phyloP scores from a whole-genome alignment of 2,888 invertebrate genomes.

The Aquatica leii region DNA sequence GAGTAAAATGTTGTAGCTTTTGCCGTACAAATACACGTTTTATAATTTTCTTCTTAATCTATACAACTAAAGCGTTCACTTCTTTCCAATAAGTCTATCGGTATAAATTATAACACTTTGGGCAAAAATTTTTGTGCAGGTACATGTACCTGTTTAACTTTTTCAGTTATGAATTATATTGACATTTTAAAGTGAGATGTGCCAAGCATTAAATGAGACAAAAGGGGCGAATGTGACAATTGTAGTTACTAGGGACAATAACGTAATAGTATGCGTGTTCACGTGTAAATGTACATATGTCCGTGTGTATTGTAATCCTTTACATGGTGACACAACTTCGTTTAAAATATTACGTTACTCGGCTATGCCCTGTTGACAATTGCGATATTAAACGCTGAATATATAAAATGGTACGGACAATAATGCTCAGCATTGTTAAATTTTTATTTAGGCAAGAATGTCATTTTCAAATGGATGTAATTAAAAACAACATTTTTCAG shows the following conservation, averaged over 20 bases:
- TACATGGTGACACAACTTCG: slow-evolving; percentile 32
- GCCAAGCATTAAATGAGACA: slow-evolving; percentile 28
- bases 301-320: slow-evolving; percentile 32
- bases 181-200: slow-evolving; percentile 23
- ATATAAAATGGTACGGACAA: neutral
- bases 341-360: slow-evolving; percentile 41
- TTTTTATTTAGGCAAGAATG: too few relatives aligned
- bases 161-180: slow-evolving; percentile 8
- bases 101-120: slow-evolving; percentile 10
- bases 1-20: slow-evolving; percentile 37
- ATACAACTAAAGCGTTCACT: slow-evolving; percentile 18
- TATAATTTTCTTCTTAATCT: slow-evolving; percentile 28
- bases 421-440: neutral
- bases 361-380: slow-evolving; percentile 2
- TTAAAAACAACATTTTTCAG: too few relatives aligned
- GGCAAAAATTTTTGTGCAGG: slow-evolving; percentile 8
- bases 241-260: slow-evolving; percentile 39
- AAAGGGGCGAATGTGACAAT: slow-evolving; percentile 32
- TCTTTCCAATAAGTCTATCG: slow-evolving; percentile 8
- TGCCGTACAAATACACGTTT: slow-evolving; percentile 39
- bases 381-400: slow-evolving; percentile 2
- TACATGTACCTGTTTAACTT: too few relatives aligned
- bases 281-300: slow-evolving; percentile 43
- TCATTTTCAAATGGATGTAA: too few relatives aligned
- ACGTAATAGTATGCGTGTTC: slow-evolving; percentile 42